Evolutionary conservation across 2,888 invertebrate species (phyloP).

Genomic region (Crepidodera aurea): DNA sequence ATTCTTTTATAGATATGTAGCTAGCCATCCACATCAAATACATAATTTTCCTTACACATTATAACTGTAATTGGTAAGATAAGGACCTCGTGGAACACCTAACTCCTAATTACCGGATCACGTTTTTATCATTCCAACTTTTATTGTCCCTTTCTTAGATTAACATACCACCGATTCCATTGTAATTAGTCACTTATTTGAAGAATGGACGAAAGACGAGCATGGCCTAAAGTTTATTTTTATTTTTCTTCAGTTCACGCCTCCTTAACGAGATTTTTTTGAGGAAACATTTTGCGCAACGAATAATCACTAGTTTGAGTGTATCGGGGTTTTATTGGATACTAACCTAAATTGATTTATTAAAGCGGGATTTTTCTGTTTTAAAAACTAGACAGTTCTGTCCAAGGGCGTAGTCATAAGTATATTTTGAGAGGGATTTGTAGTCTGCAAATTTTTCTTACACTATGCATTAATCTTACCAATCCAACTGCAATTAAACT

Average conservation of each 20-base stretch:
- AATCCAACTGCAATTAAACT: too few relatives aligned
- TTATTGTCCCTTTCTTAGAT: conserved; percentile 54
- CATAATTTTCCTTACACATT: background rate
- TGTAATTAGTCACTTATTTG: conserved; percentile 38
- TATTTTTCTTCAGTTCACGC: conserved; percentile 30
- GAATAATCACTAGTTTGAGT: conserved; percentile 2
- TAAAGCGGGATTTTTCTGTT: too few relatives aligned
- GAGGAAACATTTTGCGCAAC: conserved; percentile 16
- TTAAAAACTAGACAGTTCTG: too few relatives aligned
- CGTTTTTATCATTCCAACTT: conserved; percentile 58
- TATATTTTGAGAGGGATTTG: too few relatives aligned
- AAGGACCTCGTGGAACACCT: conserved; percentile 39
- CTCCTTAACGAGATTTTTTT: conserved; percentile 27
- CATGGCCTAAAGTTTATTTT: conserved; percentile 29
- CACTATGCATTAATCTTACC: too few relatives aligned
- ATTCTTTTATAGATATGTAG: too few relatives aligned
- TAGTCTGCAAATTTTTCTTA: too few relatives aligned
- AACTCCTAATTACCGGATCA: conserved; percentile 57
- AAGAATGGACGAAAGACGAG: conserved; percentile 31
- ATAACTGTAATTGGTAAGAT: background rate
- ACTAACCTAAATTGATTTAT: too few relatives aligned
- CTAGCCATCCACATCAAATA: background rate
- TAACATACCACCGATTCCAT: conserved; percentile 41
- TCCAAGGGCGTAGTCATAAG: too few relatives aligned
- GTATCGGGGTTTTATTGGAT: background rate